phyloP scores from a whole-genome alignment of 92 coral and sea anemone species.

The Umimayanthus kanabou region DNA sequence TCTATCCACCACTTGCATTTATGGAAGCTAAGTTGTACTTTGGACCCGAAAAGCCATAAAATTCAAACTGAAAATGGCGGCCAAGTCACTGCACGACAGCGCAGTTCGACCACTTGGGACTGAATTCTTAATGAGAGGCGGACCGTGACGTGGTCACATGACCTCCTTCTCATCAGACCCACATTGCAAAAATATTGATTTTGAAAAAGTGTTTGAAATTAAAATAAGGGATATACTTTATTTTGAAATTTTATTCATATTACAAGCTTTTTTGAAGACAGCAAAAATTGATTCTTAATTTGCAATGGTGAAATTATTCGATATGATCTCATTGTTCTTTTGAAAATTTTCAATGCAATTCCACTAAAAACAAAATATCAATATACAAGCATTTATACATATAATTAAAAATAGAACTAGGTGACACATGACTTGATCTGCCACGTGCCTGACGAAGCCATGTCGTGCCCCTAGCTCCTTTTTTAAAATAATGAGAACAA shows the following conservation, averaged over 20 bases:
- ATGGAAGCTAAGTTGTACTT: constrained; percentile 71
- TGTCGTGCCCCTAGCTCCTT: neutral
- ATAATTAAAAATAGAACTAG: neutral
- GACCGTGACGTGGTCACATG: constrained; percentile 48
- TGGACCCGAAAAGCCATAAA: constrained; percentile 72
- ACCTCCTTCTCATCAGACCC: neutral
- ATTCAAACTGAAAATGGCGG: constrained; percentile 47
- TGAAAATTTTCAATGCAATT: neutral
- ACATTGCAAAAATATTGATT: no score
- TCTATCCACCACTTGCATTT: constrained; percentile 65
- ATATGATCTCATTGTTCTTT: neutral
- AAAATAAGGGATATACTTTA: neutral
- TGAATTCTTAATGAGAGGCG: constrained; percentile 37
- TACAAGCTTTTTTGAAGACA: no score
- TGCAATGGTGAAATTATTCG: neutral
- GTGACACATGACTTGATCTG: neutral
- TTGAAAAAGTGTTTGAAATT: neutral
- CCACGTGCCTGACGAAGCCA: constrained; percentile 3
- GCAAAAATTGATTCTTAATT: neutral
- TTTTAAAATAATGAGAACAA: constrained; percentile 2
- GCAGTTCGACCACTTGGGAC: constrained; percentile 27
- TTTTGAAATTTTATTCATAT: neutral
- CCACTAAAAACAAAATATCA: neutral
- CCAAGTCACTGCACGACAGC: constrained; percentile 27
- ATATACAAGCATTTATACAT: neutral